Conservation (phyloP, 1,140 invertebrate genomes). For the Polypedilum vanderplanki region DNA sequence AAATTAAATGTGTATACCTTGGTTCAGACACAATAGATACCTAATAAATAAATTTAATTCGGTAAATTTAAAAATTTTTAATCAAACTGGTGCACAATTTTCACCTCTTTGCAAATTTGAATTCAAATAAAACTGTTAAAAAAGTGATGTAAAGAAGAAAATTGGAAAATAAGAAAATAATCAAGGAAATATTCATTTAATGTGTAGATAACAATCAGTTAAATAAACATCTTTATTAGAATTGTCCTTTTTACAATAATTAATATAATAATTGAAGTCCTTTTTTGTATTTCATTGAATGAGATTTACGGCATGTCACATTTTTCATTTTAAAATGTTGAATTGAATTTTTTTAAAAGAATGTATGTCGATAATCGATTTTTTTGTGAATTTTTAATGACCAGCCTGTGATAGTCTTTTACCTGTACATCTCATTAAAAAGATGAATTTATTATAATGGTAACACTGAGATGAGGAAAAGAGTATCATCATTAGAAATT, state of each 20-base stretch:
- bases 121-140: neutral
- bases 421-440: neutral
- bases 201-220: neutral
- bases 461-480: neutral
- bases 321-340: neutral
- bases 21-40: neutral
- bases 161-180: too few species aligned
- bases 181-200: too few species aligned
- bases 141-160: too few species aligned
- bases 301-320: slow-evolving; percentile 11
- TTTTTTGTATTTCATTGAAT: neutral
- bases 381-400: neutral
- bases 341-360: neutral
- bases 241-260: neutral
- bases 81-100: slow-evolving; percentile 74
- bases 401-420: neutral
- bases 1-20: too few species aligned
- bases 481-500: slow-evolving; percentile 7
- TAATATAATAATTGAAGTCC: neutral
- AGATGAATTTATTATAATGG: neutral
- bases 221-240: slow-evolving; percentile 3
- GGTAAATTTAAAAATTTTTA: neutral
- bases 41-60: neutral
- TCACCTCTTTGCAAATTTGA: too few species aligned
- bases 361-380: neutral